Evolutionary conservation across 2,888 invertebrate species (phyloP), one percentile per base, ranked within the genome.

Genomic region (Philaethria dido): DNA sequence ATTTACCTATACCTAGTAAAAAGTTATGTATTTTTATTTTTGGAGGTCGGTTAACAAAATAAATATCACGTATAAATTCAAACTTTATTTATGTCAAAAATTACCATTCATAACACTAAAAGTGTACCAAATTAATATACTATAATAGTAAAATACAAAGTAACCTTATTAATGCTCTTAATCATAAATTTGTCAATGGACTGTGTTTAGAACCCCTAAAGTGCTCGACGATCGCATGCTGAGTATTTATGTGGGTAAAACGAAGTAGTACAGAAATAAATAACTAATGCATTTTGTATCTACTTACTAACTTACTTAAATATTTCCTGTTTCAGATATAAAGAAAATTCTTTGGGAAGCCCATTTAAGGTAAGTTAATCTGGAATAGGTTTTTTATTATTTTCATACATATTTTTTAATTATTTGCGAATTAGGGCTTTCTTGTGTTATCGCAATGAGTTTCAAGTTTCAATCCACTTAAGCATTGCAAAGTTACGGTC

Each of bases 181-280:
- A 65, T 68, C 60, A 68, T 65, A 62, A 63, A 63, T 63, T 45
- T 39, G 57, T 68, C 68, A 62, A 59, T 48, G 59, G 59, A 44
- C 33, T 54, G 55, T 64, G 29, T 64, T 54, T 52, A 61, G 64
- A 60, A 47, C 42, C 68, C 67, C 68, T 59, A 48, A 60, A 52
- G 55, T 39, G 57, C 65, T 65, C 29, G 62, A 62, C 65, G 60
- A 68, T 60, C 54, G 55, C 54, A 54, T 22, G 62, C 52, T 47
- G 57, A 25, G 39, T 54, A 48, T 62, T 60, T 36, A 59, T 39
- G 47, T 59, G n/a, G n/a, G 9, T 65, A 48, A 29, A 44, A 18
- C n/a, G 5, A 20, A 50, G 6, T 59, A n/a, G 42, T 45, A 45
- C 14, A 16, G 16, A 11, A 45, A 33, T 45, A 18, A 29, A 25